phyloP scores from a whole-genome alignment of 2,888 invertebrate species.

The Trichogramma evanescens region DNA sequence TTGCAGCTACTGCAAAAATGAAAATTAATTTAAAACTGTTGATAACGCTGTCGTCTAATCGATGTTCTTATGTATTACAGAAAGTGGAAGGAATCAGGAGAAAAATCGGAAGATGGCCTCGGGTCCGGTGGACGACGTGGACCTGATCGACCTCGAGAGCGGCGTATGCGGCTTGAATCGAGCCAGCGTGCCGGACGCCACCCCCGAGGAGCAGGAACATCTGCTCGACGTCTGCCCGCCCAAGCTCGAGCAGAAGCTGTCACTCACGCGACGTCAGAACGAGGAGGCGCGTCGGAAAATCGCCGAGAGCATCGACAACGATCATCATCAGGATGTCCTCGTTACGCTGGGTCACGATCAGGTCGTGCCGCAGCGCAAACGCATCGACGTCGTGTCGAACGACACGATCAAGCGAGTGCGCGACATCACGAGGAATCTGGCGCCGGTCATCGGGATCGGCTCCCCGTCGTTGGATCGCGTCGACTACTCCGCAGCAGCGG shows the following conservation, averaged over 20 bases:
- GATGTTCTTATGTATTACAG: conserved; percentile 7
- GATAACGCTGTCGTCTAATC: neutral
- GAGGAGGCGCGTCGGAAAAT: conserved; percentile 24
- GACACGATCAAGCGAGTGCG: conserved; percentile 43
- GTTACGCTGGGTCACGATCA: conserved; percentile 44
- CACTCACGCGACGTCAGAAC: conserved; percentile 33
- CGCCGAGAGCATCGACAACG: conserved; percentile 19
- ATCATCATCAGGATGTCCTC: conserved; percentile 27
- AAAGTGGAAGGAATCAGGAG: neutral
- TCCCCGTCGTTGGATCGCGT: neutral
- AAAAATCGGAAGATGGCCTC: conserved; percentile 32
- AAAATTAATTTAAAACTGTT: too few species aligned
- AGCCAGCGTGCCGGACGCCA: conserved; percentile 18
- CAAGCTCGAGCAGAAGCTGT: conserved; percentile 42
- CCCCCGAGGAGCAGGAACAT: conserved; percentile 42
- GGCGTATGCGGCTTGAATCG: conserved; percentile 27
- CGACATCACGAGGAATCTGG: conserved; percentile 42
- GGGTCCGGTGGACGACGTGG: conserved; percentile 34
- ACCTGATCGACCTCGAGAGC: conserved; percentile 40
- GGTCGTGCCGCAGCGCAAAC: conserved; percentile 38
- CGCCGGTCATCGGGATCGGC: conserved; percentile 35
- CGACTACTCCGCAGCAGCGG: neutral
- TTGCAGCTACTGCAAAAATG: too few species aligned
- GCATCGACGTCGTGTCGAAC: conserved; percentile 43
- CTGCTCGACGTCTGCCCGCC: conserved; percentile 43